Conservation (phyloP, 2,113 vertebrate species). For the Mastomys natalensis region DNA sequence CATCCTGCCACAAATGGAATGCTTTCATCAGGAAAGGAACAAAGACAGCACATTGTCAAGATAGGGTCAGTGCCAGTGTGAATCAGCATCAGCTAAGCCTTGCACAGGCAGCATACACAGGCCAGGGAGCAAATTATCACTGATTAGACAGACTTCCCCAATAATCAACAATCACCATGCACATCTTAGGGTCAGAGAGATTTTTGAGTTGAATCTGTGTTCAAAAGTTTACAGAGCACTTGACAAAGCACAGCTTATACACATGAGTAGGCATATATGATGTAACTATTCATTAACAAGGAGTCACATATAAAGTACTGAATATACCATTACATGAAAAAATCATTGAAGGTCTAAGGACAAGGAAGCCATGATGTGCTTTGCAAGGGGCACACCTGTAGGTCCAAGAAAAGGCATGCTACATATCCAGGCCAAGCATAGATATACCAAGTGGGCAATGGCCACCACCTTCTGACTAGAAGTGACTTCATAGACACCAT, state of each 20-base stretch:
- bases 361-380: background rate
- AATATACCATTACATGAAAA: background rate
- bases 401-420: fast-evolving
- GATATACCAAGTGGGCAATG: background rate
- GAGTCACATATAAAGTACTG: background rate
- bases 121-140: background rate
- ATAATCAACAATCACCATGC: background rate
- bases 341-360: background rate
- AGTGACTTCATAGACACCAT: background rate
- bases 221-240: background rate
- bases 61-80: background rate
- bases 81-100: background rate
- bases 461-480: background rate
- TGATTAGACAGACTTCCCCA: background rate
- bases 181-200: background rate
- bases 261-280: background rate
- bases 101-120: background rate
- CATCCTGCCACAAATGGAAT: background rate
- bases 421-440: background rate
- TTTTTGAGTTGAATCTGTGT: background rate
- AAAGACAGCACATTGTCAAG: background rate
- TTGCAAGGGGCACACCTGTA: background rate
- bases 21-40: background rate
- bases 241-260: background rate
- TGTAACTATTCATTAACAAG: background rate